phyloP scores from a whole-genome alignment of 2,797 vertebrate species.

The Sebastes iracundus region DNA sequence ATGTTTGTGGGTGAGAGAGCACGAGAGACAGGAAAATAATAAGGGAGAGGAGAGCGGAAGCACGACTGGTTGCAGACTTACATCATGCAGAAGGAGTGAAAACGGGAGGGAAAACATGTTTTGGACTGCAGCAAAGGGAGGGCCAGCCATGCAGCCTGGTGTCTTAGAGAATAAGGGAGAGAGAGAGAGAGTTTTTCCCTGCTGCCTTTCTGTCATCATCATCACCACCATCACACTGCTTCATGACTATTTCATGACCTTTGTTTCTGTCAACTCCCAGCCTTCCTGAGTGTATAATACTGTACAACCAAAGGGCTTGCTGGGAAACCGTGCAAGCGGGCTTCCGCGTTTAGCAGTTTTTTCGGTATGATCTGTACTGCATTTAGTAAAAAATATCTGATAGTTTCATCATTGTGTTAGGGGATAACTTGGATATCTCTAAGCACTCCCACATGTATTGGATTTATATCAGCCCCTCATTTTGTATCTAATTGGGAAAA shows the following conservation, averaged over 20 bases:
- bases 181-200: slow-evolving; percentile 35
- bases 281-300: slow-evolving; percentile 42
- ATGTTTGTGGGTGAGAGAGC: slow-evolving; percentile 39
- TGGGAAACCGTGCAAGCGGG: background rate
- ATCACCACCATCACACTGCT: slow-evolving; percentile 52
- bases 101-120: slow-evolving; percentile 32
- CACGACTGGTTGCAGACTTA: slow-evolving; percentile 43
- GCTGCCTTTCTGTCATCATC: slow-evolving; percentile 64
- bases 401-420: background rate
- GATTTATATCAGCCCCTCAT: background rate
- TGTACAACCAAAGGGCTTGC: slow-evolving; percentile 36
- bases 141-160: background rate
- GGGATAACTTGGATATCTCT: background rate
- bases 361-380: background rate
- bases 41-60: background rate
- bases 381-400: background rate
- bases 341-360: slow-evolving; percentile 11
- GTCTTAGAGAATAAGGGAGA: slow-evolving; percentile 10
- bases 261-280: slow-evolving; percentile 59
- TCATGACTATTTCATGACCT: slow-evolving; percentile 75
- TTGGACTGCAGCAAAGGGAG: slow-evolving; percentile 10
- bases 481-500: background rate
- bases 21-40: slow-evolving; percentile 18
- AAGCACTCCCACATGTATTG: background rate
- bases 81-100: slow-evolving; percentile 35